A percentile compares a stretch with the other conserved stretches of the same genome.
phyloP scores from a whole-genome alignment of 2,797 vertebrate species.

The Otus scops region DNA sequence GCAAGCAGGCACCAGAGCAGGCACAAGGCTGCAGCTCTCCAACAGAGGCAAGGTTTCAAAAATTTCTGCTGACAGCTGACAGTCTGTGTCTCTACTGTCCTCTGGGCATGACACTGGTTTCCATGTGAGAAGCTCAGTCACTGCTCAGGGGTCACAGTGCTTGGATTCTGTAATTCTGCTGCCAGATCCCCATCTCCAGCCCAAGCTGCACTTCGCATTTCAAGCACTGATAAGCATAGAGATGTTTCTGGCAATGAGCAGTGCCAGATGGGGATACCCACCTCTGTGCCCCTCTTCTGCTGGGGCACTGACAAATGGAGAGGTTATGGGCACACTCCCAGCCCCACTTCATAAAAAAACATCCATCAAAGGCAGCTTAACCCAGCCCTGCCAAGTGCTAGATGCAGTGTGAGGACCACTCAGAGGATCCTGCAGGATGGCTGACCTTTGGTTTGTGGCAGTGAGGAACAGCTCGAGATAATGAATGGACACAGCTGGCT shows the following conservation, averaged over 20 bases:
- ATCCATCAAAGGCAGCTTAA: neutral
- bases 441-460: neutral
- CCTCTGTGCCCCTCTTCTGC: neutral
- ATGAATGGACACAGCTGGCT: neutral
- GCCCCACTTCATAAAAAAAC: neutral
- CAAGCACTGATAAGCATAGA: rapidly evolving
- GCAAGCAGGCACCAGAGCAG: neutral
- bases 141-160: neutral
- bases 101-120: neutral
- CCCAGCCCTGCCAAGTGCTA: neutral
- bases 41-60: neutral
- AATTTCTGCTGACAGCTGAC: neutral
- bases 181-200: neutral
- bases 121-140: rapidly evolving
- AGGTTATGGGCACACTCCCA: neutral
- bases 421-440: neutral
- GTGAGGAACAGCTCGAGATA: neutral
- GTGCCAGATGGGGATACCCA: neutral
- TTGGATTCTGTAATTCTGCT: neutral
- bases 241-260: neutral
- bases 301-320: neutral
- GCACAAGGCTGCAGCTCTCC: neutral
- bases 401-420: neutral
- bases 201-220: neutral
- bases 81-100: neutral